These are phyloP conservation scores for Euschistus heros DNA, from an alignment of 1,140 invertebrate species.

Conservation along the genomic window DNA sequence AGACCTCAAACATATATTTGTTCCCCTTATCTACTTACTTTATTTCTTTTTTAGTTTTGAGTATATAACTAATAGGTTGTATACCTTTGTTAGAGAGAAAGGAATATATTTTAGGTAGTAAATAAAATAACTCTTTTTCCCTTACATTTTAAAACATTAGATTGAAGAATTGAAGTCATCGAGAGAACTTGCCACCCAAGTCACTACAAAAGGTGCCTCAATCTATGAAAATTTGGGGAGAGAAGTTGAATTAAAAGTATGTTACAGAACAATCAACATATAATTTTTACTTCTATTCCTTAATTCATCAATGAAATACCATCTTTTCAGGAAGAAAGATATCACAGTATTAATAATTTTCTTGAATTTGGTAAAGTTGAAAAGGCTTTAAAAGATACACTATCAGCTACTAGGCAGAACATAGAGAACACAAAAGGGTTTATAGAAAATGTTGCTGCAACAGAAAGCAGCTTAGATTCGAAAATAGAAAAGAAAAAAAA, in stretches of 20 bases:
- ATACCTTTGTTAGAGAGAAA: no score
- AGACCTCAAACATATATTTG: no score
- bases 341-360: conserved; percentile 55
- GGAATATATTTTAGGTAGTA: no score
- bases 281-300: neutral
- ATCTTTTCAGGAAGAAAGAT: conserved; percentile 43
- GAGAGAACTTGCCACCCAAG: conserved; percentile 74
- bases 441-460: conserved; percentile 73
- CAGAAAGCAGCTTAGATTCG: conserved; percentile 72
- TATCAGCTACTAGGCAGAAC: conserved; percentile 54
- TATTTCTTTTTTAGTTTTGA: no score
- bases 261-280: neutral
- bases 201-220: conserved; percentile 79
- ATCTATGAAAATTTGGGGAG: conserved; percentile 84
- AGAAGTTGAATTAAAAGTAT: conserved; percentile 62
- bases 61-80: no score
- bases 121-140: no score
- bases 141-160: conserved; percentile 31
- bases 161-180: conserved; percentile 76
- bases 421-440: conserved; percentile 59
- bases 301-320: neutral
- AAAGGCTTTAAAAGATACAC: conserved; percentile 53
- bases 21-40: no score
- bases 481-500: conserved; percentile 84
- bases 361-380: conserved; percentile 79